Evolutionary conservation across 2,113 vertebrate genomes (phyloP).

Genomic region (Vombatus ursinus): DNA sequence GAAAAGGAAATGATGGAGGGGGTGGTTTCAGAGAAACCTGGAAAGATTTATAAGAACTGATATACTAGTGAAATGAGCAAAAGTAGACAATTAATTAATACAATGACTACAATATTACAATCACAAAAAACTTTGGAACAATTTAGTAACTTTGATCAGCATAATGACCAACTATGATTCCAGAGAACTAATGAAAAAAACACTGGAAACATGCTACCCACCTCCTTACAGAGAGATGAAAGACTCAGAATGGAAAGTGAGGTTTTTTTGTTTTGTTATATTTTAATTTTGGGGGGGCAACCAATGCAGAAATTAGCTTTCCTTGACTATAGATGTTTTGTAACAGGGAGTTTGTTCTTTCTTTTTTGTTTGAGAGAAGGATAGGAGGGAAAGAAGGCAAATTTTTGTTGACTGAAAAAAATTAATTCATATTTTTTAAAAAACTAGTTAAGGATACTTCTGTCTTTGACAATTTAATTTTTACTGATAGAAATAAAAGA

Average conservation of each 20-base stretch:
- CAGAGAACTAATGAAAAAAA: not conserved
- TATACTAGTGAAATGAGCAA: not conserved
- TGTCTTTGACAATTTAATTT: not conserved
- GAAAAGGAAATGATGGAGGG: not conserved
- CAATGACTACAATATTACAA: not conserved
- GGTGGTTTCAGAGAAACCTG: not conserved
- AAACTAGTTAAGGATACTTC: not conserved
- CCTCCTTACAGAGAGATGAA: not conserved
- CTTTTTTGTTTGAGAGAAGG: not conserved
- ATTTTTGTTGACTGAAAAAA: not conserved
- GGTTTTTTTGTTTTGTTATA: not conserved
- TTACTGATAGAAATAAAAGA: not conserved
- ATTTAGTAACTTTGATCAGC: not conserved
- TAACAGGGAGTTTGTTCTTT: not conserved
- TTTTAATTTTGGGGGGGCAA: not conserved
- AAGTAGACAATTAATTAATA: not conserved
- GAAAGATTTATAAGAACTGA: not conserved
- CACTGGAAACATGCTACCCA: not conserved
- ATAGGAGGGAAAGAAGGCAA: not conserved
- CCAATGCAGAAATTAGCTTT: not conserved
- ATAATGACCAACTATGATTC: not conserved
- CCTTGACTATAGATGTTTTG: not conserved
- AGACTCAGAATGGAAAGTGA: not conserved
- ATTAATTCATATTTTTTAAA: not conserved
- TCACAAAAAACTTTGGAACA: not conserved